These are phyloP conservation scores for Cygnus buccinator DNA, from an alignment of 2,113 vertebrate genomes.

Conservation along the genomic window DNA sequence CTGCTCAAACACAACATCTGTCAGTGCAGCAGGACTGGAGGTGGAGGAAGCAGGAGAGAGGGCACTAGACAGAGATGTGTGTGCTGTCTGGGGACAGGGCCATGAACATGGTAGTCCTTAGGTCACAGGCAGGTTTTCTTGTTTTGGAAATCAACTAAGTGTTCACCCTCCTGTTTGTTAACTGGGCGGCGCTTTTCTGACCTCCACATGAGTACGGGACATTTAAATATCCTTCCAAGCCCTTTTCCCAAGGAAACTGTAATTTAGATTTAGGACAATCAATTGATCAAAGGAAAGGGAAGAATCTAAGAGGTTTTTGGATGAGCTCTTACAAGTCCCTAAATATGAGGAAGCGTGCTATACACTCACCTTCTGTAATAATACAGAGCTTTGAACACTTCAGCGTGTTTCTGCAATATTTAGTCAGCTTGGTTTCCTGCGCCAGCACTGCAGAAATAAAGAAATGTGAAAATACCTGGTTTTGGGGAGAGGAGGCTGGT, in stretches of 20 bases:
- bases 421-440: not conserved
- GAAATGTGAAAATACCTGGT: not conserved
- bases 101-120: not conserved
- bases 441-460: not conserved
- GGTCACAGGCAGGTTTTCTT: not conserved
- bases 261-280: not conserved
- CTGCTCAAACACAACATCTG: not conserved
- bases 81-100: not conserved
- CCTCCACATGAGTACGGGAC: not conserved
- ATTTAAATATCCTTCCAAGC: not conserved
- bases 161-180: accelerated
- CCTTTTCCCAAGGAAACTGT: not conserved
- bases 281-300: not conserved
- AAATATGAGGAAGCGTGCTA: not conserved
- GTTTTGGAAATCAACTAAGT: not conserved
- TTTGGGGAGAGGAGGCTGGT: not conserved
- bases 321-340: not conserved
- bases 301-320: not conserved
- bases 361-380: not conserved
- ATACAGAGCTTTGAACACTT: not conserved
- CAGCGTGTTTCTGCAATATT: not conserved
- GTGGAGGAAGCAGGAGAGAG: not conserved
- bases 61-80: not conserved
- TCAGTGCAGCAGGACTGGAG: not conserved
- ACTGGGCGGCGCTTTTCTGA: not conserved